These are phyloP conservation scores for Eumeta japonica DNA, from an alignment of 1,140 invertebrate species.

Conservation along the genomic window DNA sequence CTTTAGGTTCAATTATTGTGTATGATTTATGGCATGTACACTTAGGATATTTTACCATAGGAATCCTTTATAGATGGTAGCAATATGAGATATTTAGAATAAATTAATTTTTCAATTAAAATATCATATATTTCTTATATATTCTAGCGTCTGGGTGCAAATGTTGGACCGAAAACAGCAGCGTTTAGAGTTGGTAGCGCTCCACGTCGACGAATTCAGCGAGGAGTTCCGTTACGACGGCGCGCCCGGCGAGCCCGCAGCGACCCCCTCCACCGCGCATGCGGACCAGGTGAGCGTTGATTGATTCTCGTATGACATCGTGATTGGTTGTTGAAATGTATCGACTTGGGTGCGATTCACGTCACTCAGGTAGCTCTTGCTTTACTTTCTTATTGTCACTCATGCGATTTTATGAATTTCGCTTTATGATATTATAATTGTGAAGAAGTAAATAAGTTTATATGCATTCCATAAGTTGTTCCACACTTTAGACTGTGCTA, in stretches of 20 bases:
- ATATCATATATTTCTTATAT: conserved; percentile 1
- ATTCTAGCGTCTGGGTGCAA: conserved; percentile 84
- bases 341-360: no score
- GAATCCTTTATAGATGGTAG: neutral
- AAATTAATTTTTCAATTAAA: neutral
- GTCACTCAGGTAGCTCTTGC: no score
- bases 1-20: no score
- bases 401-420: no score
- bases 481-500: no score
- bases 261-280: neutral
- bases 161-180: conserved; percentile 84
- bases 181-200: conserved; percentile 71
- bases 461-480: no score
- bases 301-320: neutral
- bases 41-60: no score
- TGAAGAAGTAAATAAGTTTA: neutral
- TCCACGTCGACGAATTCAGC: conserved; percentile 73
- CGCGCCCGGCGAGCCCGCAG: conserved; percentile 26
- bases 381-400: no score
- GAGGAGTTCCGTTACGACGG: conserved; percentile 62
- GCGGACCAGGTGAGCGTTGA: neutral
- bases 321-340: no score
- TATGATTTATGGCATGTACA: no score
- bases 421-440: neutral
- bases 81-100: neutral